Evolutionary conservation across 2,888 invertebrate species (phyloP).

Genomic region (Pteria penguin): DNA sequence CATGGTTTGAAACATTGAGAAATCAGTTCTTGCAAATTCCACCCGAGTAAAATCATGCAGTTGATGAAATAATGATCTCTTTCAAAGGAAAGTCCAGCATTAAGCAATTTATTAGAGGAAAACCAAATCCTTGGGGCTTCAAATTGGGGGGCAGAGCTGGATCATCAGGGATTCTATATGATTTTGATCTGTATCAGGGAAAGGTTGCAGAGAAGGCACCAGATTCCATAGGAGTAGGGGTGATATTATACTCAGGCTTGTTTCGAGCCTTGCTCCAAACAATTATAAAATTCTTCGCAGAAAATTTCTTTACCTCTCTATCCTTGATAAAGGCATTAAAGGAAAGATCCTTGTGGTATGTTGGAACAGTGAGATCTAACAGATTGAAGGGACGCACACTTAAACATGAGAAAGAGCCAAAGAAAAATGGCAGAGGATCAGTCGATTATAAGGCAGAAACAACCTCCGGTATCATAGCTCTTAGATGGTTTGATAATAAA

Average conservation of each 20-base stretch:
- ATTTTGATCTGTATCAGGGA: slow-evolving; percentile 45
- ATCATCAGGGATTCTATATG: slow-evolving; percentile 44
- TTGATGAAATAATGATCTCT: slow-evolving; percentile 44
- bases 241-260: slow-evolving; percentile 32
- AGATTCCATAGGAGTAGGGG: slow-evolving; percentile 37
- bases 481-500: slow-evolving; percentile 55
- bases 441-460: slow-evolving; percentile 40
- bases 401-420: slow-evolving; percentile 47
- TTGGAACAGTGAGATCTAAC: slow-evolving; percentile 45
- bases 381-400: slow-evolving; percentile 36
- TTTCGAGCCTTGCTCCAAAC: slow-evolving; percentile 16
- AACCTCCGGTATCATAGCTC: slow-evolving; percentile 33
- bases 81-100: slow-evolving; percentile 35
- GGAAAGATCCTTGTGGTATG: slow-evolving; percentile 25
- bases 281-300: slow-evolving; percentile 48
- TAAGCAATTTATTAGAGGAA: slow-evolving; percentile 42
- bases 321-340: slow-evolving; percentile 29
- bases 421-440: slow-evolving; percentile 45
- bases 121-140: slow-evolving; percentile 45
- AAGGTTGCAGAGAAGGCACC: background rate
- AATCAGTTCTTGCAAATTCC: slow-evolving; percentile 27
- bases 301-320: slow-evolving; percentile 1
- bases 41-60: slow-evolving; percentile 33
- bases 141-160: slow-evolving; percentile 51
- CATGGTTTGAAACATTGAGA: slow-evolving; percentile 37